Evolutionary conservation across 2,888 invertebrate species (phyloP), one percentile per base, ranked within the genome.

Genomic region (Metacarcinus magister): DNA sequence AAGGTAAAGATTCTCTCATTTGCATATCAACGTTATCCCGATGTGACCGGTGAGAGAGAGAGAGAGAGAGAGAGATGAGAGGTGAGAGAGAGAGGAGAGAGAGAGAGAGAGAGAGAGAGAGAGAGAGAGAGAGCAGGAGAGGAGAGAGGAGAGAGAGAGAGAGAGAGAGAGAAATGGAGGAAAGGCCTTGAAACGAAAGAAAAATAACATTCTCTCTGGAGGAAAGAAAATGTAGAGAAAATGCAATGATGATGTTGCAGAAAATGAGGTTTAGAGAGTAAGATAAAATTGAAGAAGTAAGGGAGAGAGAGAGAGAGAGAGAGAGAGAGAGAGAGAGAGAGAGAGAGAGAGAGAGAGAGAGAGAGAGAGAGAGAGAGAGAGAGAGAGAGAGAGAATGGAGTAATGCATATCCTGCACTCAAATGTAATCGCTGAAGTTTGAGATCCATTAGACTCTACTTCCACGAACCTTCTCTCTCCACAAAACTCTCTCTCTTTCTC

Each of bases 341-440:
- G 82, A 82, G 82, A 82, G 82, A 82, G 82, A 82, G 82, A 82
- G 82, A 82, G 82, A 82, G 82, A 32, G 82, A 82, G 10, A 82
- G 32, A 32, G 32, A 82, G 10, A 32, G 19, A 23, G 19, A 19
- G 23, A 67, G 67, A 23, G 23, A 67, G 67, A 67, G 67, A 67
- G 67, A 67, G 67, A 67, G 67, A 67, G 67, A 67, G 67, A 67
- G 67, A 67, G 67, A 67, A 13, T 48, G 48, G 82, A 32, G 82
- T 82, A 32, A 82, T 82, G 82, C 82, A 82, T 82, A 82, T 82
- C 82, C 32, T 82, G 28, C 82, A 82, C 82, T 82, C 32, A 32
- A 82, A 28, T 82, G 28, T 82, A 32, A 67, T n/a, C 67, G n/a
- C 16, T 82, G 32, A 82, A 32, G 28, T 32, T 32, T 82, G 10